Conservation (phyloP, 2,113 vertebrate genomes). For the Euleptes europaea region DNA sequence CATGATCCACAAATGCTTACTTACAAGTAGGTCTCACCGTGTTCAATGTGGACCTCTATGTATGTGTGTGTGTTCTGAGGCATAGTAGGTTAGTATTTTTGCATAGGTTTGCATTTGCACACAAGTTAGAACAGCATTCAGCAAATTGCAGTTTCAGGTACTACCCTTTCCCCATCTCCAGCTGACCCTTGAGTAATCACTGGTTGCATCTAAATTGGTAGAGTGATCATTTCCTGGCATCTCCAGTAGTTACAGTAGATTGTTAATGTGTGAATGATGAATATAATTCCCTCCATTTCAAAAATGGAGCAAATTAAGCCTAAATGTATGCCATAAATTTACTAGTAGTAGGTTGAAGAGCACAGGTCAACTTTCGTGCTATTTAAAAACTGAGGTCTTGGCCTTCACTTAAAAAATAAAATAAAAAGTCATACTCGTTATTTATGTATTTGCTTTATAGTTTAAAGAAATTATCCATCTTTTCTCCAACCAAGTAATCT, state of each 20-base stretch:
- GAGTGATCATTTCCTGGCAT: conserved; percentile 69
- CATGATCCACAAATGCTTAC: background rate
- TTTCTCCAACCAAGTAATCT: background rate
- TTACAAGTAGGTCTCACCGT: background rate
- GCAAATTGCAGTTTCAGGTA: background rate
- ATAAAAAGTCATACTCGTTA: conserved; percentile 53
- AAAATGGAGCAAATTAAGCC: conserved; percentile 70
- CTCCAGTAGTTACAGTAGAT: conserved; percentile 70
- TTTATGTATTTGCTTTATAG: conserved; percentile 55
- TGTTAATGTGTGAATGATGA: conserved; percentile 71
- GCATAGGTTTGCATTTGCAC: background rate
- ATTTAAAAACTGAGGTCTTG: conserved; percentile 61
- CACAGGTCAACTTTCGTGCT: conserved; percentile 61
- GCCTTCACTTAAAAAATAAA: conserved; percentile 34
- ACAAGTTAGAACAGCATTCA: conserved; percentile 2
- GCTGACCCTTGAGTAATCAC: conserved; percentile 43
- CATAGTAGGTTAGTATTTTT: background rate
- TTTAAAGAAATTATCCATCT: conserved; percentile 25
- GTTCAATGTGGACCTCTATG: background rate
- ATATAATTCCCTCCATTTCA: conserved; percentile 59
- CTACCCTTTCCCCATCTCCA: background rate
- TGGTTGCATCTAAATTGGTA: conserved; percentile 61
- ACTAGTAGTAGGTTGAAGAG: conserved; percentile 62
- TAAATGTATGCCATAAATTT: conserved; percentile 70
- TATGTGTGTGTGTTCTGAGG: background rate